Evolutionary conservation across 2,113 vertebrate genomes (phyloP), one percentile per base, ranked within the genome.

Genomic region (Alexandromys fortis): DNA sequence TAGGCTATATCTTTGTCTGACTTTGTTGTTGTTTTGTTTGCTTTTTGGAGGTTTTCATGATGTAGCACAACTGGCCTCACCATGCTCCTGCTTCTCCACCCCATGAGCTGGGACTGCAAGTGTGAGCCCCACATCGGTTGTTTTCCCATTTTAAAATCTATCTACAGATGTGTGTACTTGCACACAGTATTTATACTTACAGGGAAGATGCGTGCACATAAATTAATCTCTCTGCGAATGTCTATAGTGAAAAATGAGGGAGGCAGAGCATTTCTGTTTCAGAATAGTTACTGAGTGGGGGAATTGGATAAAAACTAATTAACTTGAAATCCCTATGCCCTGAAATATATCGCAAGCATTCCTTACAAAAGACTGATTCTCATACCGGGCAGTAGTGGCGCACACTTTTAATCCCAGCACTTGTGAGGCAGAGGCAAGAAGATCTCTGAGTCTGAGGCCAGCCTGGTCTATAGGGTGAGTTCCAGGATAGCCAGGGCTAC

Each of bases 261-360:
- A 79, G 33, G 4, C 7, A 67, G 8, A 67, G 33, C 72, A 61
- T 92, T 92, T 93, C 77, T 77, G 2, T 91, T 65, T 85, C 55
- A 90, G 58, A 52, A 49, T 87, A 19, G 35, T 72, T 92, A 88
- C 87, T 38, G 52, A 63, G 68, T 85, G 8, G 58, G 7, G 19
- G 95, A 83, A 58, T 35, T 11, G 8, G 21, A 81, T 88, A 58
- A 90, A 72, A 90, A 77, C 35, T 70, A 76, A 93, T 65, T 83
- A 75, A 45, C 28, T 86, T 45, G 78, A 91, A 75, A 81, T 88
- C 90, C 67, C 63, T 65, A 92, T 86, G 81, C n/a, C 47, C 22
- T 35, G 75, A 90, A n/a, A 14, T 72, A 55, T 22, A n/a, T 65
- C 4, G 19, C 86, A 92, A 83, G 61, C 55, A 89, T 16, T 11